Base-by-base conservation (phyloP, 2,113 vertebrate species). In the Coturnix japonica region DNA sequence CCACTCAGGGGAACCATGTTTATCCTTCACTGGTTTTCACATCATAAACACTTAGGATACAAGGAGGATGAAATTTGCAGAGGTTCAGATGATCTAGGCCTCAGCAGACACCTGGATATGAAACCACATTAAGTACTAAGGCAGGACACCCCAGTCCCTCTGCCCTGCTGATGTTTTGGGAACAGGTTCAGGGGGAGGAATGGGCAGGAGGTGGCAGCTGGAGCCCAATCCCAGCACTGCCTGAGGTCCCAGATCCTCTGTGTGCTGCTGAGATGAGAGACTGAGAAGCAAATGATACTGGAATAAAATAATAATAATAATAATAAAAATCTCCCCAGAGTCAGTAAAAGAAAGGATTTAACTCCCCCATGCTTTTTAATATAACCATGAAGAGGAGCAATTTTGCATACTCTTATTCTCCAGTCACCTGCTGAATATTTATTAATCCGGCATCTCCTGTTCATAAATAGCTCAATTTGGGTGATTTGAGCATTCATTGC, bases 391-490 rank as follows among this genome's bases (percentile, higher is more conserved):
- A 89, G 31, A 0, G 0, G 78, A 82, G 67, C 17, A 67, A 72
- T 91, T 93, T 85, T 91, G 63, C 0, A 0, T 69, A 70, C n/a
- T 70, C 30, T 64, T 63, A 69, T 81, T 91, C 75, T 83, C 74
- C 28, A 82, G 56, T 39, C 72, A 89, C 44, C 67, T 89, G 79
- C 61, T 86, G 88, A 84, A 87, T 90, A 89, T 89, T 86, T 85
- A 93, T 92, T 53, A 60, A 59, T 69, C 25, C 57, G 59, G 44
- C 2, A 2, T 74, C 73, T 79, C 70, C 87, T 37, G 71, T 66
- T 91, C 80, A 73, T 81, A 73, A 87, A 81, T 66, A 85, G 33
- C 66, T 91, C 92, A 89, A 59, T 81, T 72, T n/a, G 33, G 51
- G 66, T 82, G 56, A 77, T 91, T 44, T 72, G 65, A 94, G 67